These are phyloP conservation scores for Castor canadensis DNA, from an alignment of 2,113 vertebrate genomes.

Conservation along the genomic window DNA sequence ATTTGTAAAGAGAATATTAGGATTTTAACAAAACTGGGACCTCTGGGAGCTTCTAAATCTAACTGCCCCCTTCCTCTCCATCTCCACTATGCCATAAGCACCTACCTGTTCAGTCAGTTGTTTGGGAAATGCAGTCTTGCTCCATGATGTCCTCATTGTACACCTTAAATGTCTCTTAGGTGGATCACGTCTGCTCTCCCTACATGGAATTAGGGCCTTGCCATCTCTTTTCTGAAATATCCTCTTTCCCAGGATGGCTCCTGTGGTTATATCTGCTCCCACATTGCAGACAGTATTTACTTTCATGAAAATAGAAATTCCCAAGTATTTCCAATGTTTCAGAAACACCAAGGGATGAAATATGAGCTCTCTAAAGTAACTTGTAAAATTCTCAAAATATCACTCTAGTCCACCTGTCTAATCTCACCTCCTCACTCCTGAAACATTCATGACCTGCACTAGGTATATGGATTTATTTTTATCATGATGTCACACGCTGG, in stretches of 20 bases:
- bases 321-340: background rate
- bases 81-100: background rate
- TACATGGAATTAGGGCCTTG: background rate
- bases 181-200: background rate
- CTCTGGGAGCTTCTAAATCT: background rate
- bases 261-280: background rate
- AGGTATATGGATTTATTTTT: background rate
- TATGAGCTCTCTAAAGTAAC: accelerated
- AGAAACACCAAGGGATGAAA: background rate
- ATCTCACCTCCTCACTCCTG: background rate
- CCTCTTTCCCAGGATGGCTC: background rate
- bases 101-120: background rate
- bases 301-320: background rate
- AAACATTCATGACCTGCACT: background rate
- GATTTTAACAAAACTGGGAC: background rate
- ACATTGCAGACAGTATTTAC: background rate
- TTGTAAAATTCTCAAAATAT: background rate
- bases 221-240: too few species aligned
- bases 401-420: accelerated
- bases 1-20: too few species aligned
- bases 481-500: background rate
- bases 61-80: too few species aligned
- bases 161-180: background rate
- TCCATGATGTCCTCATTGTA: too few species aligned
- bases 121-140: background rate